These are phyloP conservation scores for Mugil cephalus DNA, from an alignment of 2,113 vertebrate genomes.

Conservation along the genomic window DNA sequence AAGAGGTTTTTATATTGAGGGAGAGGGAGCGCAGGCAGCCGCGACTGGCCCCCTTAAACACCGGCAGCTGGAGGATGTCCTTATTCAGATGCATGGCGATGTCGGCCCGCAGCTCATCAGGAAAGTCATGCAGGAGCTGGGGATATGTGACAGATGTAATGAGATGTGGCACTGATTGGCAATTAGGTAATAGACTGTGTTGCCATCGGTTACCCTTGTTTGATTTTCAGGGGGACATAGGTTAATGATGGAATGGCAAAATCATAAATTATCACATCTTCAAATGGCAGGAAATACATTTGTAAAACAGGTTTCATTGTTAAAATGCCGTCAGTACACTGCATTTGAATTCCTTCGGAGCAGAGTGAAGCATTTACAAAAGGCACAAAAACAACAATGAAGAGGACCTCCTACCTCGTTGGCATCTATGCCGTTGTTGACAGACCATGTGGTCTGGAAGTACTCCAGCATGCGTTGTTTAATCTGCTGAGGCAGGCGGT, in stretches of 20 bases:
- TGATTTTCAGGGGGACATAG: constrained; percentile 50
- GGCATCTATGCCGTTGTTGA: constrained; percentile 95
- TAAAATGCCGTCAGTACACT: constrained; percentile 13
- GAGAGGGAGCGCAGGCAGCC: constrained; percentile 96
- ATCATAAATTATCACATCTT: constrained; percentile 24
- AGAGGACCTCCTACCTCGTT: constrained; percentile 87
- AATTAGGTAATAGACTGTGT: constrained; percentile 44
- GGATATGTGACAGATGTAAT: constrained; percentile 54
- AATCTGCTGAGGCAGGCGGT: constrained; percentile 92
- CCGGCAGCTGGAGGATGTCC: constrained; percentile 95
- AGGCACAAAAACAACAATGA: constrained; percentile 35
- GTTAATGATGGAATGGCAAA: constrained; percentile 5
- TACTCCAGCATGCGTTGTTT: constrained; percentile 97
- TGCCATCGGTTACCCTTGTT: constrained; percentile 37
- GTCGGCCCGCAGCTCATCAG: constrained; percentile 94
- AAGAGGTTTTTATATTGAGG: constrained; percentile 95
- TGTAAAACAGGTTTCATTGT: constrained; percentile 3
- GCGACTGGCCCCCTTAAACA: constrained; percentile 93
- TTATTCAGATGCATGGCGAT: constrained; percentile 98
- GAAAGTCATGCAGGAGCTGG: constrained; percentile 96
- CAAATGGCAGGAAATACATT: constrained; percentile 10
- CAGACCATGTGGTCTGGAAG: constrained; percentile 97
- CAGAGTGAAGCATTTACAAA: background rate
- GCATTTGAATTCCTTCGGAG: background rate
- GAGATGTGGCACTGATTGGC: constrained; percentile 56